phyloP scores from a whole-genome alignment of 2,888 invertebrate species.

The Barypeithes pellucidus region DNA sequence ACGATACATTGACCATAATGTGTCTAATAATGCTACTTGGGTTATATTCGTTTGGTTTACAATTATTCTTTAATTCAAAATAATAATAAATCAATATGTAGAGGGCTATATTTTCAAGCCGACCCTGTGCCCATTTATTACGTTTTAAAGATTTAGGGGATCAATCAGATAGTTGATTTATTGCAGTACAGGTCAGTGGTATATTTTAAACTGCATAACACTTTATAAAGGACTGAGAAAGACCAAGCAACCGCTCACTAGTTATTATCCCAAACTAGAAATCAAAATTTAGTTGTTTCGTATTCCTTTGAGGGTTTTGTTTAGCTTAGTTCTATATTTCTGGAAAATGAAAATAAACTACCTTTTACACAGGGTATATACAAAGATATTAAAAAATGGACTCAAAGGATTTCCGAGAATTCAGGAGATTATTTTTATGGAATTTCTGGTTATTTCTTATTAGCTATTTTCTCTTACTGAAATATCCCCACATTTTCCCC shows the following conservation, averaged over 20 bases:
- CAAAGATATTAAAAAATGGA: not conserved
- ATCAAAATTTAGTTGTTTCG: conserved; percentile 5
- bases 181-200: too few relatives aligned
- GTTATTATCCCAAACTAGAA: conserved; percentile 36
- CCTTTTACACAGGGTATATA: not conserved
- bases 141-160: too few relatives aligned
- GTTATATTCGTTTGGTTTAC: too few relatives aligned
- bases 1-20: too few relatives aligned
- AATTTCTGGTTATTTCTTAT: not conserved
- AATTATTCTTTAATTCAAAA: too few relatives aligned
- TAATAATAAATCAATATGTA: too few relatives aligned
- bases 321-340: conserved; percentile 24
- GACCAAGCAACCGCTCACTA: not conserved
- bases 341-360: not conserved
- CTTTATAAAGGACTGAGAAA: not conserved
- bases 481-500: not conserved
- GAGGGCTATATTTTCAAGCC: too few relatives aligned
- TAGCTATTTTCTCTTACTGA: conserved; percentile 13
- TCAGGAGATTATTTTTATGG: conserved; percentile 2
- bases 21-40: too few relatives aligned
- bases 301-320: conserved; percentile 28
- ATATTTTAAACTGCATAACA: too few relatives aligned
- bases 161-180: too few relatives aligned
- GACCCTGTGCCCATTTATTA: too few relatives aligned
- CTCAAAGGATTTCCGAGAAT: conserved; percentile 2